phyloP scores from a whole-genome alignment of 23 tunicate species.

The Corella eumyota region DNA sequence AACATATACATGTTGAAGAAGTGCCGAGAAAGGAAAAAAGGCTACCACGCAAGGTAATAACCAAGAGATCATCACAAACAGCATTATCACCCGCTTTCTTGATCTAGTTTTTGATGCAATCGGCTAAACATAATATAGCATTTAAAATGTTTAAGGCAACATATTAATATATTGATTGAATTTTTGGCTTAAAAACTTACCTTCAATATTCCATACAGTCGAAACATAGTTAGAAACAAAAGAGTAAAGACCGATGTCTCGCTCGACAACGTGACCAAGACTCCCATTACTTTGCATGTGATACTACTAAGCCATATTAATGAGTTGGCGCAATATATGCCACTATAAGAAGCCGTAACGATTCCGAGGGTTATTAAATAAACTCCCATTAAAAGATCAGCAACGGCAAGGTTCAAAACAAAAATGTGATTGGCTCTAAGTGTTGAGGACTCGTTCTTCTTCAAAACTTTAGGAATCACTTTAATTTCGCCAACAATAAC shows the following conservation, averaged over 20 bases:
- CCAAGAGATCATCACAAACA: background rate
- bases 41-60: background rate
- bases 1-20: background rate
- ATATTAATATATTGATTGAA: background rate
- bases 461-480: background rate
- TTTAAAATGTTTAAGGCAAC: no score
- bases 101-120: background rate
- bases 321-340: constrained; percentile 15
- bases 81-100: background rate
- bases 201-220: constrained; percentile 15
- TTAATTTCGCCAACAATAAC: constrained; percentile 3
- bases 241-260: constrained; percentile 39
- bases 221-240: constrained; percentile 9
- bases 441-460: background rate
- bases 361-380: constrained; percentile 31
- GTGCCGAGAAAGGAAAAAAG: background rate
- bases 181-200: background rate
- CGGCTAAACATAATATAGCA: background rate
- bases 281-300: constrained; percentile 30
- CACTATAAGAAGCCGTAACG: constrained; percentile 9
- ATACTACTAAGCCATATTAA: constrained; percentile 14
- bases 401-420: constrained; percentile 31
- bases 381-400: constrained; percentile 48
- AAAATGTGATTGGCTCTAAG: constrained; percentile 20
- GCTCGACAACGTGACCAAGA: constrained; percentile 43